Evolutionary conservation across 2,888 invertebrate genomes (phyloP).

Genomic region (Saturnia pavonia): DNA sequence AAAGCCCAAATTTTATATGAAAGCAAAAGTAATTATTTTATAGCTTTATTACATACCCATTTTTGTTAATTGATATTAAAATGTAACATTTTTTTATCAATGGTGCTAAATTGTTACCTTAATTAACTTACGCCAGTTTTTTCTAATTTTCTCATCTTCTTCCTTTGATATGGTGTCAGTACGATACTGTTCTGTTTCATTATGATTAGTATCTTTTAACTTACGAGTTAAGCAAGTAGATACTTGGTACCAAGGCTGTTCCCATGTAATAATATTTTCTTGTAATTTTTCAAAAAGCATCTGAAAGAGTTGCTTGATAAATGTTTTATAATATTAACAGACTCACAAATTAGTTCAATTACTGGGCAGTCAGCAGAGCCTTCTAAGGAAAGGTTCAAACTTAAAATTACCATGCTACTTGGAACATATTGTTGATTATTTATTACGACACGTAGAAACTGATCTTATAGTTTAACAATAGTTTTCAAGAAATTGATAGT

Average conservation of each 20-base stretch:
- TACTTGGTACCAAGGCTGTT: slow-evolving; percentile 68
- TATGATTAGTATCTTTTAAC: slow-evolving; percentile 32
- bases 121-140: slow-evolving; percentile 61
- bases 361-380: too few species aligned
- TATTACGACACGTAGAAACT: background rate
- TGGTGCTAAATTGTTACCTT: slow-evolving; percentile 48
- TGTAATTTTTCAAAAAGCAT: slow-evolving; percentile 43
- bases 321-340: too few species aligned
- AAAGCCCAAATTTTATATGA: too few species aligned
- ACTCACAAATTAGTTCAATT: too few species aligned
- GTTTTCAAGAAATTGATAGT: background rate
- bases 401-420: background rate
- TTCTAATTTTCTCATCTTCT: slow-evolving; percentile 52
- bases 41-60: too few species aligned
- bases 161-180: slow-evolving; percentile 52
- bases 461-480: background rate
- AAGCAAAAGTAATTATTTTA: too few species aligned
- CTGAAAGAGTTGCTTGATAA: slow-evolving; percentile 40
- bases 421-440: background rate
- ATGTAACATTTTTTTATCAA: too few species aligned
- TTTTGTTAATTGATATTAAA: too few species aligned
- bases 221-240: slow-evolving; percentile 46
- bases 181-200: slow-evolving; percentile 37
- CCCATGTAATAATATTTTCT: slow-evolving; percentile 52
- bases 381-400: too few species aligned